Evolutionary conservation across 2,797 vertebrate species (phyloP), one percentile per base, ranked within the genome.

Genomic region (Anas bahamensis): DNA sequence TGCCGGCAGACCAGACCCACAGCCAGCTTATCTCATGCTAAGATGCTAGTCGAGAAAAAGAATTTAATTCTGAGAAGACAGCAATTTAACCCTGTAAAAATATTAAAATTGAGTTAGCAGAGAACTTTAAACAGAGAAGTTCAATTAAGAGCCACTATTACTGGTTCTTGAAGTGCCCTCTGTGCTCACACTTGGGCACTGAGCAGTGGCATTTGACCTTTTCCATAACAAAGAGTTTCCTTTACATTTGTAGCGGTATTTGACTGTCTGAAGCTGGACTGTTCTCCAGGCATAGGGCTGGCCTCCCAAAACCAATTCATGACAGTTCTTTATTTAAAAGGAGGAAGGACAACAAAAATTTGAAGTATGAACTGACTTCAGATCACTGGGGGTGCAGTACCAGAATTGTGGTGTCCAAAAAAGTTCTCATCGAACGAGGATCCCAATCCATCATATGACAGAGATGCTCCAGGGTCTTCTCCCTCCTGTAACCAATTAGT

Each of bases 401-500:
- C 56, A 76, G n/a, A 35, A 8, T 31, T 23, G 11, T 0, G 4
- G 2, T 9, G 16, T 10, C 29, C 21, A 21, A 9, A 73, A 55
- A 63, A 55, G 31, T 39, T 44, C 24, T 59, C 71, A 66, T 9
- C 6, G 48, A 41, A 1, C 2, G 41, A 78, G 31, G 28, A 75
- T 35, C 28, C 46, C 3, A 2, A 64, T 6, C 21, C 48, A 24
- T 9, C 17, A 19, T 0, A 0, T 4, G 7, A 53, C 11, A 21
- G 31, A 88, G 46, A 81, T 13, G 13, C 42, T 72, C 17, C 33
- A 39, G 29, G 35, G 7, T 17, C 18, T 71, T 73, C 50, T 77
- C 22, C 5, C 4, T n/a, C 23, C 9, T 2, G 3, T 6, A 41
- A 55, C 3, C 29, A 94, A 60, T 31, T 13, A 77, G 50, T 17